A percentile compares a stretch with the other conserved stretches of the same genome.
These are phyloP conservation scores for Bos indicus DNA, from an alignment of 2,113 vertebrate species.

Conservation along the genomic window DNA sequence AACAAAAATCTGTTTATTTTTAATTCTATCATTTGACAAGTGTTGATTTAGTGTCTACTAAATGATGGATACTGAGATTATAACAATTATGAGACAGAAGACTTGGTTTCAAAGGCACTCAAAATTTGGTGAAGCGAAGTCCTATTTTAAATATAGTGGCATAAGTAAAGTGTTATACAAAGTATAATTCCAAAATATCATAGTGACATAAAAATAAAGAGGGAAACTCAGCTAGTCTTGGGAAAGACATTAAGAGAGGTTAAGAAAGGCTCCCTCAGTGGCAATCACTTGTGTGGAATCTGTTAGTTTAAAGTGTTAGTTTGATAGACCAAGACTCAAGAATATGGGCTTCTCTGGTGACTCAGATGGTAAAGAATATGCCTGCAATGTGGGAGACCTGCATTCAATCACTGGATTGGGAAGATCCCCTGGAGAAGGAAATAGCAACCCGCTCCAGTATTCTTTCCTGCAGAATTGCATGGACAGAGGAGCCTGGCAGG, in stretches of 20 bases:
- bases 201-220: background rate
- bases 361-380: background rate
- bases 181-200: background rate
- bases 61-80: background rate
- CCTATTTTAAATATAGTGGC: background rate
- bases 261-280: background rate
- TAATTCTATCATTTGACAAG: background rate
- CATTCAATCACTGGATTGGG: background rate
- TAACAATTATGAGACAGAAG: background rate
- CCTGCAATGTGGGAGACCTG: fast-evolving
- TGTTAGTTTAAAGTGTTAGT: background rate
- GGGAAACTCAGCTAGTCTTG: background rate
- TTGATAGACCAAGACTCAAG: background rate
- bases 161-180: background rate
- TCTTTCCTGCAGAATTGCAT: background rate
- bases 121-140: background rate
- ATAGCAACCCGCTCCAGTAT: background rate
- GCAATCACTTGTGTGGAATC: background rate
- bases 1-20: background rate
- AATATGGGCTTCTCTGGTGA: background rate
- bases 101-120: background rate
- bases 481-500: background rate
- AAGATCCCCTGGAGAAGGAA: background rate
- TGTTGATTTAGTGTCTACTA: background rate
- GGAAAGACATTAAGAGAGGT: background rate